Evolutionary conservation across 2,888 invertebrate genomes (phyloP).

Genomic region (Drosophila anceps): DNA sequence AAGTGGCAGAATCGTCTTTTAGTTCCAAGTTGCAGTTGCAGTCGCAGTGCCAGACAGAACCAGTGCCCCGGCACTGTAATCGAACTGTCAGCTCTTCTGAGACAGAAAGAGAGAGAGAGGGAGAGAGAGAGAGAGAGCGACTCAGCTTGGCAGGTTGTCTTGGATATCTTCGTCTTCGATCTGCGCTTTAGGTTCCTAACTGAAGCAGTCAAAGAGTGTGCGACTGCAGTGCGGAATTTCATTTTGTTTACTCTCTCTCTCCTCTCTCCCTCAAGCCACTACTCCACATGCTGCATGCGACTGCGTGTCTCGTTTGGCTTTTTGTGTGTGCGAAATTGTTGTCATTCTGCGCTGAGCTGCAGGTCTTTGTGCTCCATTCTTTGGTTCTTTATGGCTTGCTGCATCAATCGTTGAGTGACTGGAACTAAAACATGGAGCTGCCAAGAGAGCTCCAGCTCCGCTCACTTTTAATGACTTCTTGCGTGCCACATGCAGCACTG

Average conservation of each 20-base stretch:
- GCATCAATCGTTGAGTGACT: conserved; percentile 55
- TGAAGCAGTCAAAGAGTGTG: conserved; percentile 1
- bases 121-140: conserved; percentile 8
- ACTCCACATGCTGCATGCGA: conserved; percentile 3
- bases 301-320: conserved; percentile 10
- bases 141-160: conserved; percentile 44
- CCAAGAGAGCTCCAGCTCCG: conserved; percentile 35
- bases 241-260: conserved; percentile 37
- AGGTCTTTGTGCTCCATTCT: conserved; percentile 20
- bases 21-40: conserved; percentile 10
- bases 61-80: conserved; percentile 51
- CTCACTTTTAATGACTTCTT: conserved; percentile 70
- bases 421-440: conserved; percentile 43
- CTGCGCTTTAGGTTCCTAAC: conserved; percentile 8
- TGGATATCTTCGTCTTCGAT: conserved; percentile 30
- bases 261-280: background rate
- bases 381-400: conserved; percentile 60
- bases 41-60: conserved; percentile 3
- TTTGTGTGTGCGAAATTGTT: conserved; percentile 53
- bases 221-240: conserved; percentile 39
- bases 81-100: conserved; percentile 52
- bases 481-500: conserved; percentile 73
- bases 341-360: conserved; percentile 46
- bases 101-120: background rate
- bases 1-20: conserved; percentile 38